These are phyloP conservation scores for Sinonovacula constricta DNA, from an alignment of 1,140 invertebrate genomes.

Conservation along the genomic window DNA sequence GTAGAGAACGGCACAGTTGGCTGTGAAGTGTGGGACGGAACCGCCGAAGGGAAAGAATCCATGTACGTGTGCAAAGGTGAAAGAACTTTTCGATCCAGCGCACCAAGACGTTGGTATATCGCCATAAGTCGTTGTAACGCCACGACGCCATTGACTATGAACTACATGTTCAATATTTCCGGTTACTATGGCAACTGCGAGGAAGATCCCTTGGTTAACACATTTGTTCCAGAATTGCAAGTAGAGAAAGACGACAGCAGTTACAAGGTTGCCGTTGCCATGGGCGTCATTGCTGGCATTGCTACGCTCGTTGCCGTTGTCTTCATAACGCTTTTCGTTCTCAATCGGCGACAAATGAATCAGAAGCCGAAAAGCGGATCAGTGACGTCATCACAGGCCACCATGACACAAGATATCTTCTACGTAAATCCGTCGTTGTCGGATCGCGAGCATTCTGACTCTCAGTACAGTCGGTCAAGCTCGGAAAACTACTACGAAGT, in stretches of 20 bases:
- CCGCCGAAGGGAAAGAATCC: conserved; percentile 53
- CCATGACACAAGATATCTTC: conserved; percentile 76
- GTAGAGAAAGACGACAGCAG: conserved; percentile 51
- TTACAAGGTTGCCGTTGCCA: conserved; percentile 60
- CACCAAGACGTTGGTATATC: conserved; percentile 72
- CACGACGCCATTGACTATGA: conserved; percentile 61
- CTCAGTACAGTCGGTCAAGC: conserved; percentile 70
- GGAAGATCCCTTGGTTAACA: conserved; percentile 68
- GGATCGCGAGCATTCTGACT: conserved; percentile 69
- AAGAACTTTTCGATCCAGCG: conserved; percentile 69
- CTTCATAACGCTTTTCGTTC: conserved; percentile 68
- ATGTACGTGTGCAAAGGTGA: conserved; percentile 71
- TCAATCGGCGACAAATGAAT: conserved; percentile 59
- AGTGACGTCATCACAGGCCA: conserved; percentile 75
- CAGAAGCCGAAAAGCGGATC: conserved; percentile 68
- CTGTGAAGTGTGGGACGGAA: conserved; percentile 64
- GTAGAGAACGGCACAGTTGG: conserved; percentile 63
- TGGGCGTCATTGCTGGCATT: conserved; percentile 71
- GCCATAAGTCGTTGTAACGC: conserved; percentile 66
- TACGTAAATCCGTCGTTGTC: conserved; percentile 75
- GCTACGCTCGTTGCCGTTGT: conserved; percentile 66
- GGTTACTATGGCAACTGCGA: conserved; percentile 74
- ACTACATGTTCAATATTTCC: conserved; percentile 74
- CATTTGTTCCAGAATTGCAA: conserved; percentile 56
- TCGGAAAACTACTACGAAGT: conserved; percentile 77